Conservation (phyloP, 2,113 vertebrate genomes). For the Megaptera novaeangliae region DNA sequence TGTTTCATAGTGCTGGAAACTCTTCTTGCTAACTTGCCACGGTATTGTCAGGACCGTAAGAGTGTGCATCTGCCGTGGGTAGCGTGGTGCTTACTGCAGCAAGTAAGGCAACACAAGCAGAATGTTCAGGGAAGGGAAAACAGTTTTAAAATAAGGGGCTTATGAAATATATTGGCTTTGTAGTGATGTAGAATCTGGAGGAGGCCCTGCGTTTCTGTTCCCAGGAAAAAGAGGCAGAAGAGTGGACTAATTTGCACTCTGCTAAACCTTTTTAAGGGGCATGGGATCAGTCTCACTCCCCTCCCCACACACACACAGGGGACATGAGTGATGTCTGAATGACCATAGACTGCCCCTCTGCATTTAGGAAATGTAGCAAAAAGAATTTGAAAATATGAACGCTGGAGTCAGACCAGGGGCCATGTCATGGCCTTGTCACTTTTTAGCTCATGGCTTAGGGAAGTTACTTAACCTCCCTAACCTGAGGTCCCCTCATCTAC, state of each 20-base stretch:
- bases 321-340: neutral
- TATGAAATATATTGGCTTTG: neutral
- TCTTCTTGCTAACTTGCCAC: neutral
- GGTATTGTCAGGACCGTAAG: neutral
- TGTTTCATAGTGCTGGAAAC: neutral
- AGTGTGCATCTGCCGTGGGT: neutral
- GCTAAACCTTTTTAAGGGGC: neutral
- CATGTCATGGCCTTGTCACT: neutral
- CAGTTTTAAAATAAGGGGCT: neutral
- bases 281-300: neutral
- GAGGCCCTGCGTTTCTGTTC: neutral
- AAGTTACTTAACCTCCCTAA: neutral
- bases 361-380: neutral
- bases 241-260: neutral
- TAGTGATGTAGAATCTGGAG: neutral
- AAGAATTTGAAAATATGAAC: neutral
- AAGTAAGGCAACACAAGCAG: neutral
- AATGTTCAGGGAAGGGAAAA: neutral
- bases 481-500: neutral
- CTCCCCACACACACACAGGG: rapidly evolving
- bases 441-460: neutral
- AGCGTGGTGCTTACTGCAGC: neutral
- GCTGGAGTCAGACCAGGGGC: neutral
- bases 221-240: neutral
- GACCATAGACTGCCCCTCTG: neutral